Evolutionary conservation across 2,888 invertebrate genomes (phyloP).

Genomic region (Helicoverpa assulta): DNA sequence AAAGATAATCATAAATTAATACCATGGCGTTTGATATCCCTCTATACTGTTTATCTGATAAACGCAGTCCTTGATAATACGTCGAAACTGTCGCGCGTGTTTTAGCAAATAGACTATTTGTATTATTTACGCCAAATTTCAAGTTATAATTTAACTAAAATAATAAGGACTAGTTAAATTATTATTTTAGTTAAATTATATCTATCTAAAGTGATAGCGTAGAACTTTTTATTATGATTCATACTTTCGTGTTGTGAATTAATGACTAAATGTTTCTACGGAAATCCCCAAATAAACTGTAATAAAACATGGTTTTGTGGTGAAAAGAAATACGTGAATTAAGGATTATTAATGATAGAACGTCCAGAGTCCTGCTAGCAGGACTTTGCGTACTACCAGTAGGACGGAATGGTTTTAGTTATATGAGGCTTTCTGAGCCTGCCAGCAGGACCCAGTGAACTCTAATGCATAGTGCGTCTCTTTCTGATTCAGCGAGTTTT

Average conservation of each 20-base stretch:
- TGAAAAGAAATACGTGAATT: neutral
- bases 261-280: neutral
- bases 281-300: neutral
- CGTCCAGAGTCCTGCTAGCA: too few species aligned
- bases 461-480: too few species aligned
- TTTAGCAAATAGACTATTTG: neutral
- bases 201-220: neutral
- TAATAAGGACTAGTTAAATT: neutral
- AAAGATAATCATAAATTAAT: conserved; percentile 23
- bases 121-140: neutral
- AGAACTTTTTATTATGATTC: neutral
- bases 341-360: too few species aligned
- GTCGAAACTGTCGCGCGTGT: neutral
- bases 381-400: too few species aligned
- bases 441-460: too few species aligned
- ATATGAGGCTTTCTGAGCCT: too few species aligned
- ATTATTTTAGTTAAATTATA: neutral
- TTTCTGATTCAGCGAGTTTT: too few species aligned
- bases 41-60: conserved; percentile 40
- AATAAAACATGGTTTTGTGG: conserved; percentile 1
- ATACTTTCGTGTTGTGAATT: neutral
- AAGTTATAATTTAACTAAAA: neutral
- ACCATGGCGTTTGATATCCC: conserved; percentile 45
- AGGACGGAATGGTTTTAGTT: too few species aligned
- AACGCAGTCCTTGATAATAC: conserved; percentile 16